phyloP scores from a whole-genome alignment of 1,140 invertebrate species.

The Trissolcus basalis region DNA sequence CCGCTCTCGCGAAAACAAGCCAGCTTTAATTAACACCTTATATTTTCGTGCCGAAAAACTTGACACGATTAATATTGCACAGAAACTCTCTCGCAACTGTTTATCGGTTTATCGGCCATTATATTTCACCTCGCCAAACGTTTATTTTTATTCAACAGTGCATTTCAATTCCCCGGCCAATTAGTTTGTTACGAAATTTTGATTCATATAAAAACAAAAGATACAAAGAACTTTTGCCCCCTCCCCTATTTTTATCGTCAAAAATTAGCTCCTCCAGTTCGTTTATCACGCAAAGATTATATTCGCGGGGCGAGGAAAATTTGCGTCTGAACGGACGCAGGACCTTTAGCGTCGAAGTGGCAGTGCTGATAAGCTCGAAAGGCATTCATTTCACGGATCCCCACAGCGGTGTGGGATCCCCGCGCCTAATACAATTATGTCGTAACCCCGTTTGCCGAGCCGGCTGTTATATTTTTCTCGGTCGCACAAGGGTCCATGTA shows the following conservation, averaged over 20 bases:
- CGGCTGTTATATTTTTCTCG: constrained; percentile 38
- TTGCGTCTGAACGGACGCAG: constrained; percentile 60
- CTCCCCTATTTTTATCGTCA: no score
- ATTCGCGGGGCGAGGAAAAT: constrained; percentile 24
- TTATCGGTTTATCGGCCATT: no score
- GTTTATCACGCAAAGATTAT: no score
- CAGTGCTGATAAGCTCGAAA: constrained; percentile 72
- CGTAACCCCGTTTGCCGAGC: constrained; percentile 72
- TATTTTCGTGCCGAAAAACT: constrained; percentile 21
- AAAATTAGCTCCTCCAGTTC: no score
- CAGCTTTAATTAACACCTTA: constrained; percentile 54
- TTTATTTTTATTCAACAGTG: no score
- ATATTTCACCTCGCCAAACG: no score
- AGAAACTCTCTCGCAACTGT: not conserved
- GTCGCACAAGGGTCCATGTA: constrained; percentile 7
- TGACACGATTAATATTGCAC: not conserved
- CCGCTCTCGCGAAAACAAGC: constrained; percentile 25
- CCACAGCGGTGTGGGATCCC: constrained; percentile 60
- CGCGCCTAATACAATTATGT: constrained; percentile 75
- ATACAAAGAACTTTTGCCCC: no score
- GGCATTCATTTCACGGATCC: constrained; percentile 74
- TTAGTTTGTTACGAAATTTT: no score
- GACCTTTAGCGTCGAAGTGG: constrained; percentile 71
- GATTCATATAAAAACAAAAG: no score
- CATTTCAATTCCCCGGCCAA: no score